These are phyloP conservation scores for Anastatus disparis DNA, from an alignment of 1,140 invertebrate genomes.

Conservation along the genomic window DNA sequence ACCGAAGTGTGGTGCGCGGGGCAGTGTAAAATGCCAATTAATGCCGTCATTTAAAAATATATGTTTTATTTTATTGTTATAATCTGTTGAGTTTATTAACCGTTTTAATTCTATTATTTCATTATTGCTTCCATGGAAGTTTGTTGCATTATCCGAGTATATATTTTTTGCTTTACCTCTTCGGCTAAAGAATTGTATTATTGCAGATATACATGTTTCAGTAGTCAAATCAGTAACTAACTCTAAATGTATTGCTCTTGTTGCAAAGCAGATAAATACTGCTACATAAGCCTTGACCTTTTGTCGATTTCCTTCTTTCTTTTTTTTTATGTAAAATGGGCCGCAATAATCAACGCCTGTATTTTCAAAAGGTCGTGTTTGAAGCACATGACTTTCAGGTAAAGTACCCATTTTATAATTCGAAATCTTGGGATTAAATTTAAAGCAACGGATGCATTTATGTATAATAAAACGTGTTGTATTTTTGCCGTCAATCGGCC, in stretches of 20 bases:
- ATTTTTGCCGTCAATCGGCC: too few species aligned
- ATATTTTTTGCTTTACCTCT: not conserved
- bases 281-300: constrained; percentile 9
- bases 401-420: not conserved
- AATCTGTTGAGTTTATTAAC: not conserved
- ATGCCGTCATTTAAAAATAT: not conserved
- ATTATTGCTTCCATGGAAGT: not conserved
- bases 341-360: not conserved
- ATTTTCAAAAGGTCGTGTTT: not conserved
- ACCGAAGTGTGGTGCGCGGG: not conserved
- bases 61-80: not conserved
- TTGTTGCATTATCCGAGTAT: constrained; percentile 3
- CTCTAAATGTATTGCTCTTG: too few species aligned
- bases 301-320: not conserved
- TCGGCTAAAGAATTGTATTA: not conserved
- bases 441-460: too few species aligned
- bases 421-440: not conserved
- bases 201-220: not conserved
- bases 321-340: too few species aligned
- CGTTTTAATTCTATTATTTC: not conserved
- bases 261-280: constrained; percentile 20
- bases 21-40: not conserved
- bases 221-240: constrained; percentile 11
- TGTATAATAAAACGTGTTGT: too few species aligned
- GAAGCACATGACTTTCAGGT: not conserved